phyloP scores from a whole-genome alignment of 2,888 invertebrate genomes.

The Latheticus oryzae region DNA sequence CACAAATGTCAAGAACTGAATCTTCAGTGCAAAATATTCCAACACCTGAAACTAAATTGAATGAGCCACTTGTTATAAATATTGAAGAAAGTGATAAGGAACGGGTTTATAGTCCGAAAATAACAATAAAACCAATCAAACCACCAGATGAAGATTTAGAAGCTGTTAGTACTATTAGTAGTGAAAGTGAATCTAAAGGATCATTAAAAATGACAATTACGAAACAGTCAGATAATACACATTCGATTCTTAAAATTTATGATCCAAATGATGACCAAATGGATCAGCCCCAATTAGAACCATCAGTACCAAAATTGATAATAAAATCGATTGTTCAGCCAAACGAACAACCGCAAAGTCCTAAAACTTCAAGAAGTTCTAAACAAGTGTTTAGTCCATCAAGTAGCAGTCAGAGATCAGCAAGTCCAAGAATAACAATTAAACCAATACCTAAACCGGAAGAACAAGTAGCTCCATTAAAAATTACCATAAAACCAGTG shows the following conservation, averaged over 20 bases:
- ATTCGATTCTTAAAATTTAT: conserved; percentile 63
- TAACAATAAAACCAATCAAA: conserved; percentile 64
- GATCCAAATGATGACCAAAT: conserved; percentile 55
- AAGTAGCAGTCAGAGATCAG: conserved; percentile 57
- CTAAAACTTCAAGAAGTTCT: conserved; percentile 63
- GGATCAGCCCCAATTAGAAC: conserved; percentile 46
- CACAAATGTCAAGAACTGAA: conserved; percentile 1
- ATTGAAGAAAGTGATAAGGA: conserved; percentile 55
- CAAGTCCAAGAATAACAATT: conserved; percentile 63
- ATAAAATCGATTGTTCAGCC: conserved; percentile 56
- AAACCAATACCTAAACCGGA: conserved; percentile 64
- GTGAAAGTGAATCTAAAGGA: conserved; percentile 53
- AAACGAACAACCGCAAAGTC: conserved; percentile 60
- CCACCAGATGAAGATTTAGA: conserved; percentile 53
- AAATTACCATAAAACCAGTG: conserved; percentile 66
- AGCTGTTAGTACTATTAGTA: conserved; percentile 48
- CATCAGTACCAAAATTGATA: conserved; percentile 58
- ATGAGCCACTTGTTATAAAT: conserved; percentile 48
- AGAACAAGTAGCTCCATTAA: conserved; percentile 53
- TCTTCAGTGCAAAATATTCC: neutral
- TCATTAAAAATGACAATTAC: conserved; percentile 64
- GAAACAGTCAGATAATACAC: conserved; percentile 61
- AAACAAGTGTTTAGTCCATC: conserved; percentile 49
- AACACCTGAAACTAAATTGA: conserved; percentile 32
- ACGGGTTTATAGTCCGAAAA: conserved; percentile 60